Evolutionary conservation across 37 sponge, comb jelly and placozoan species (phyloP), one percentile per base, ranked within the genome.

Genomic region (Halichondria panicea): DNA sequence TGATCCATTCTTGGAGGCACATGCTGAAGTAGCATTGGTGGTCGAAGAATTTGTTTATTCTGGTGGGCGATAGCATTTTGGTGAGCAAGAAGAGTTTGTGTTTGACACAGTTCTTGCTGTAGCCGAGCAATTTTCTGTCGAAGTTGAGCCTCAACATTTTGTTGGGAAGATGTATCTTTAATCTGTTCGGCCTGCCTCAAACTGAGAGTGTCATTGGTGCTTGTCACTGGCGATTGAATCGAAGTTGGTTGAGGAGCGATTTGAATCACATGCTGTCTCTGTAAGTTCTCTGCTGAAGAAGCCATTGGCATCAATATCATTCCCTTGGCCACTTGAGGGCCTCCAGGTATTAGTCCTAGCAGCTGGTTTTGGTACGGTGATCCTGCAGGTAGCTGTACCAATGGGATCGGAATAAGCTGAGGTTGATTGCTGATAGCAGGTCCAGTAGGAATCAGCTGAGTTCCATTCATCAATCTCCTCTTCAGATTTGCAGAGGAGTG

Each of bases 91-190:
- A n/a, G n/a, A n/a, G n/a, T n/a, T n/a, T 72, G 73, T 6, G 73
- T 57, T 24, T 53, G 73, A 36, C 54, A 53, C 22, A 79, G 46
- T 70, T 79, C 70, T 48, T 79, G 70, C 61, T 79, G 80, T 1
- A 79, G 70, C 0, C 59, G 80, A 43, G 80, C 80, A 60, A 79
- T 68, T 30, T 79, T 70, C 43, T 31, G 58, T 68, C 80, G 35
- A 24, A 79, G 58, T 36, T 79, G 80, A 9, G 57, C 55, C 44
- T 79, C 80, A 58, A 79, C 60, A 69, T 36, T 45, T 27, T 58
- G 60, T 27, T 58, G 19, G n/a, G n/a, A n/a, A n/a, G n/a, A n/a
- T n/a, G n/a, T n/a, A n/a, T n/a, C n/a, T n/a, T n/a, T n/a, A n/a
- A n/a, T n/a, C n/a, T n/a, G n/a, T n/a, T 12, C 60, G n/a, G 60